A percentile compares a stretch with the other conserved stretches of the same genome.
These are phyloP conservation scores for Pyrochroa serraticornis DNA, from an alignment of 2,888 invertebrate genomes.

Conservation along the genomic window DNA sequence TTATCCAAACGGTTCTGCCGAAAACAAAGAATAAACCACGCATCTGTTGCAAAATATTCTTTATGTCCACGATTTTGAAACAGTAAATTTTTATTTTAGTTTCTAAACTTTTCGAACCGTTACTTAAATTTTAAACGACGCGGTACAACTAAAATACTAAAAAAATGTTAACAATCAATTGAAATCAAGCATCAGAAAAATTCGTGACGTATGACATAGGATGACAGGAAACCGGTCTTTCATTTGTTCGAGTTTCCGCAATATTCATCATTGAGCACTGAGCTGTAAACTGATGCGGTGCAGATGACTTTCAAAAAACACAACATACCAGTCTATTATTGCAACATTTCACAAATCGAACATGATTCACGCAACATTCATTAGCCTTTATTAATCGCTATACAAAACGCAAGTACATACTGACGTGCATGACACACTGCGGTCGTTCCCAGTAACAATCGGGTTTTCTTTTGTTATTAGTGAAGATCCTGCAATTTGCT, in stretches of 20 bases:
- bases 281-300: slow-evolving; percentile 30
- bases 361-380: slow-evolving; percentile 26
- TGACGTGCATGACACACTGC: neutral
- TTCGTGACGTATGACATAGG: slow-evolving; percentile 3
- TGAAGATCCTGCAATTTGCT: no score
- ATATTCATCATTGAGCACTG: slow-evolving; percentile 30
- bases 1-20: slow-evolving; percentile 15
- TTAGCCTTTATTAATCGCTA: slow-evolving; percentile 10
- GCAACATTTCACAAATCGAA: slow-evolving; percentile 20
- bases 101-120: neutral
- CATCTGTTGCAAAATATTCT: no score
- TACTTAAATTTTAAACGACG: neutral
- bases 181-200: neutral
- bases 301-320: slow-evolving; percentile 28
- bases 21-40: no score
- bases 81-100: neutral
- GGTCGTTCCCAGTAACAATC: no score
- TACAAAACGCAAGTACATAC: neutral
- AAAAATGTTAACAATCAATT: no score
- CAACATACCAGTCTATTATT: slow-evolving; percentile 25
- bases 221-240: slow-evolving; percentile 36
- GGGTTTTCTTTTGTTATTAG: no score
- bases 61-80: neutral
- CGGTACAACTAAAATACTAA: no score
- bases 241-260: slow-evolving; percentile 38